Base-by-base conservation (phyloP, 2,113 vertebrate species). In the Alligator mississippiensis region DNA sequence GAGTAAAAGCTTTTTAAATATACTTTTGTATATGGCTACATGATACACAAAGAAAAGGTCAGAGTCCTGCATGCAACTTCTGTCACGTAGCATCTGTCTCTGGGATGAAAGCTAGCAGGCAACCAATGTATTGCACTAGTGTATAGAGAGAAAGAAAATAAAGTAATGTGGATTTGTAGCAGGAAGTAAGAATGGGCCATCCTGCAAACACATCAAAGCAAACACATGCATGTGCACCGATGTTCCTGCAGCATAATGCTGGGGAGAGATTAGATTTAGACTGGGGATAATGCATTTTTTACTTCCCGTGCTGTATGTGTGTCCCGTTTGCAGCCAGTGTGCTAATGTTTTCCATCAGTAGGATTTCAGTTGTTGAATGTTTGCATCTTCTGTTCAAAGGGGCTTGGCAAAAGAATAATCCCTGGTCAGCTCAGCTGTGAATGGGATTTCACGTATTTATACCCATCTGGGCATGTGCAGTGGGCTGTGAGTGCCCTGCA, bases 271-370 rank as follows among this genome's bases (percentile, higher is more conserved):
- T 6, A 54, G 38, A 4, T 30, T 72, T 81, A 57, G 28, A 15
- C 15, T 13, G 18, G 5, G 10, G 24, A 47, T 47, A 24, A 57
- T 72, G 55, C 12, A 59, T 25, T 38, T 24, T 28, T 10, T 55
- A 6, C 1, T 0, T 18, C 9, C 0, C 12, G 19, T 9, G 28
- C 8, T 3, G 3, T 25, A 21, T 0, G 0, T 15, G 19, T 6
- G 4, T 6, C 58, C 17, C 24, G 4, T 13, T 22, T 74, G 13
- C n/a, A 10, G 12, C 11, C 30, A 6, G 1, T 5, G 34, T 64
- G 10, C 27, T 62, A n/a, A 57, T 13, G 8, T 61, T 92, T 82
- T 17, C 16, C 68, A 84, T 24, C 19, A 5, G 0, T 0, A 58
- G 54, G 28, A 72, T 82, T 60, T 70, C 54, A 66, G 70, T 80